phyloP scores from a whole-genome alignment of 2,888 invertebrate genomes.

The Mesochorus sp. region DNA sequence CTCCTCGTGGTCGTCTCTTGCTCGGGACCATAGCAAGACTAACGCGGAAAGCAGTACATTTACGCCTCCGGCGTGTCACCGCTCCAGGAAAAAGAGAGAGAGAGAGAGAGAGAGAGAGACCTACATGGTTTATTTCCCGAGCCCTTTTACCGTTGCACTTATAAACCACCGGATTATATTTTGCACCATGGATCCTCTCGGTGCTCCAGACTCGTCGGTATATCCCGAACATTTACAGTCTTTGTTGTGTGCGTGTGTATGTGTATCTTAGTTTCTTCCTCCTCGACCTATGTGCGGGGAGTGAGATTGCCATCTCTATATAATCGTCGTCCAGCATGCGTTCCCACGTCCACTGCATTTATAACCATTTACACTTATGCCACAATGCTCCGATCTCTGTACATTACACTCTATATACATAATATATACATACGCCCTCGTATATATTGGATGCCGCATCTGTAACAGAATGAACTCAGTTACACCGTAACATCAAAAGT shows the following conservation, averaged over 20 bases:
- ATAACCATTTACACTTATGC: no score
- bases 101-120: no score
- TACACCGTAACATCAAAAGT: no score
- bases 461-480: no score
- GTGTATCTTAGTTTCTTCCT: conserved; percentile 39
- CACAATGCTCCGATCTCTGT: no score
- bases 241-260: not conserved
- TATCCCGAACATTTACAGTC: not conserved
- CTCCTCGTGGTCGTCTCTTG: conserved; percentile 50
- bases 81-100: no score
- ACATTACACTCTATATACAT: not conserved
- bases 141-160: conserved; percentile 59
- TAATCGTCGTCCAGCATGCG: conserved; percentile 58
- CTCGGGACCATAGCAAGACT: conserved; percentile 39
- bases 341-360: conserved; percentile 55
- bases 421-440: not conserved
- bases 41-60: conserved; percentile 62
- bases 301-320: conserved; percentile 58
- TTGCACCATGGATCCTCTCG: conserved; percentile 27
- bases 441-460: no score
- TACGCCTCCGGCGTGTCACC: conserved; percentile 63
- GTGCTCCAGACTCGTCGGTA: conserved; percentile 12
- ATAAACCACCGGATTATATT: conserved; percentile 59
- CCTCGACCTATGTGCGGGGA: conserved; percentile 13
- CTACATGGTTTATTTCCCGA: not conserved